A percentile compares a stretch with the other conserved stretches of the same genome.
Conservation (phyloP, 2,113 vertebrate species). For the Peromyscus polionotus region DNA sequence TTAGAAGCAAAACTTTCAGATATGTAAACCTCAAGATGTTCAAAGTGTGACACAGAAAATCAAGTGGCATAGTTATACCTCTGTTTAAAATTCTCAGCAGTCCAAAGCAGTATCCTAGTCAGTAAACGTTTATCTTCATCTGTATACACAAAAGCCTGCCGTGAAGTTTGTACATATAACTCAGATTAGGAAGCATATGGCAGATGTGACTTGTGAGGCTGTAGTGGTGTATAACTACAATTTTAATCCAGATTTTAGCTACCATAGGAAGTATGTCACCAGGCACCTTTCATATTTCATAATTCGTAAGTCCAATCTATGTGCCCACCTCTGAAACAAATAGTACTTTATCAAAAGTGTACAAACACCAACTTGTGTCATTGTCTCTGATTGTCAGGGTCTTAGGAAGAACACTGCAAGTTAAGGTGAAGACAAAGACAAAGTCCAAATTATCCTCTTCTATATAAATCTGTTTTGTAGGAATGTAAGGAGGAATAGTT, state of each 20-base stretch:
- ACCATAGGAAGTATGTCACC: too few relatives aligned
- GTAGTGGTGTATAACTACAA: too few relatives aligned
- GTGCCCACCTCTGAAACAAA: not conserved
- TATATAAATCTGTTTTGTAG: not conserved
- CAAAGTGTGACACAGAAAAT: not conserved
- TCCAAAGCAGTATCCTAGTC: not conserved
- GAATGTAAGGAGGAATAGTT: not conserved
- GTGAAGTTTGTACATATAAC: not conserved
- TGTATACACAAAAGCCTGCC: not conserved
- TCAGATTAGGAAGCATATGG: not conserved
- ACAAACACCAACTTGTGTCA: not conserved
- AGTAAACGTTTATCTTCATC: not conserved
- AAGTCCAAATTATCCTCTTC: rapidly evolving
- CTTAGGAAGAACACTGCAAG: rapidly evolving
- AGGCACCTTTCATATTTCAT: not conserved
- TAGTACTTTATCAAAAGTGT: not conserved
- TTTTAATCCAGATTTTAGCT: not conserved
- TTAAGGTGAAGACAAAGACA: not conserved
- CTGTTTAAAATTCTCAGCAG: rapidly evolving
- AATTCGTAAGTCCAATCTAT: not conserved
- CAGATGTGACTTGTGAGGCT: not conserved
- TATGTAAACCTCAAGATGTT: too few relatives aligned
- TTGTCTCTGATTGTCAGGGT: not conserved
- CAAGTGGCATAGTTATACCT: not conserved
- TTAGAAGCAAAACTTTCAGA: not conserved